Conservation (phyloP, 1,140 invertebrate species). For the Camponotus pennsylvanicus region DNA sequence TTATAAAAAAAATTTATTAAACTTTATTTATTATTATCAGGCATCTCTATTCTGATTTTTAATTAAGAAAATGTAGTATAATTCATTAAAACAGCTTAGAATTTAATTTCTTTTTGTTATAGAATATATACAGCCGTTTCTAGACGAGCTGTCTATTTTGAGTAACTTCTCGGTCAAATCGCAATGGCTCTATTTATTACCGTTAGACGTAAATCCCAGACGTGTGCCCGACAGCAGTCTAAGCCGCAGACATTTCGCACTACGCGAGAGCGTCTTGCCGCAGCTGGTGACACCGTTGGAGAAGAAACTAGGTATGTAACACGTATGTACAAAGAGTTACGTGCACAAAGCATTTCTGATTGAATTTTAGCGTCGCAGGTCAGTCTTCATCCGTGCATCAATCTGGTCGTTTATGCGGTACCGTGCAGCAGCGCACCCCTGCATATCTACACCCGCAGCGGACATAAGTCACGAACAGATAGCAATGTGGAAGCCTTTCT, state of each 20-base stretch:
- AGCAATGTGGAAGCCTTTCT: conserved; percentile 86
- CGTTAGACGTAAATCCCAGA: conserved; percentile 90
- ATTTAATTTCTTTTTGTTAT: conserved; percentile 76
- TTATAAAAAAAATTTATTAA: neutral
- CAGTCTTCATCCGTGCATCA: conserved; percentile 92
- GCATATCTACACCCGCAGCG: conserved; percentile 88
- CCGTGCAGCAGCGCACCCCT: conserved; percentile 91
- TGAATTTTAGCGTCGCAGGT: conserved; percentile 90
- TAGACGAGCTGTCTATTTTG: conserved; percentile 89
- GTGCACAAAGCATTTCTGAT: conserved; percentile 30
- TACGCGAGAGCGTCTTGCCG: conserved; percentile 89
- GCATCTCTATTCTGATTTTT: neutral
- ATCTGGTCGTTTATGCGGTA: conserved; percentile 94
- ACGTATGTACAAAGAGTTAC: conserved; percentile 17
- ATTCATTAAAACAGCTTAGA: neutral
- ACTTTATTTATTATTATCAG: neutral
- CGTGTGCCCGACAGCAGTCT: conserved; percentile 86
- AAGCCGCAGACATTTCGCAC: conserved; percentile 87
- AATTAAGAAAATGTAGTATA: neutral
- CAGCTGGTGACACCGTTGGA: conserved; percentile 94
- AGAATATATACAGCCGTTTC: conserved; percentile 92
- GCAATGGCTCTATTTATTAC: conserved; percentile 94
- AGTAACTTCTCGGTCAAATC: conserved; percentile 94
- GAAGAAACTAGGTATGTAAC: conserved; percentile 90
- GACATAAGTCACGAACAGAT: conserved; percentile 75